Base-by-base conservation (phyloP, 2,888 invertebrate genomes). In the Drosophila mayaguana region DNA sequence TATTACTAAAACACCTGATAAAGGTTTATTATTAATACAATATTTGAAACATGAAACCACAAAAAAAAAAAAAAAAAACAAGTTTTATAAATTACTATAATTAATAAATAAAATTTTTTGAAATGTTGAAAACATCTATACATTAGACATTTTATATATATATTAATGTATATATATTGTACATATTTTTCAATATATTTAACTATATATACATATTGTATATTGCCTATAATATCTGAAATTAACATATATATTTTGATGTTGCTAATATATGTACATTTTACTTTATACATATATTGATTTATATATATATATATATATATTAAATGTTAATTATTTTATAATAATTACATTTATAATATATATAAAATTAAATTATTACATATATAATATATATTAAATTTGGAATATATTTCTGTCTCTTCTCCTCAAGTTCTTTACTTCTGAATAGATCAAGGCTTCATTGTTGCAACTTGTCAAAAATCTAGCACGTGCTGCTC, bases 401-500 rank as follows among this genome's bases (percentile, higher is more conserved):
- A 9, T 46, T 16, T 22, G 7, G 3, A 45, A 20, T 20, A 45
- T 45, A 6, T 20, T 5, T 20, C 0, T 1, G 7, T 14, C 25
- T n/a, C n/a, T 46, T 2, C n/a, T 16, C 22, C 3, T 28, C 8
- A 28, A 28, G 28, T 9, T 8, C 16, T 25, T 1, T n/a, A 12
- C n/a, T n/a, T 0, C 1, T 1, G 1, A 11, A 11, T 11, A n/a
- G n/a, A 6, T 48, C n/a, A n/a, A 48, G 6, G 32, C 18, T 11
- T 48, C 3, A 0, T 9, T 2, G 20, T 14, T 60, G 51, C 9
- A 16, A 20, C 11, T 28, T 34, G 6, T 25, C 9, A 14, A 25
- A 43, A 48, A 22, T 38, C 36, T 43, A 61, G 54, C 79, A 78
- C 68, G 74, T 78, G 74, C 55, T 48, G 48, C 36, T 43, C 62